Base-by-base conservation (phyloP, 2,888 invertebrate species). In the Pogonocherus hispidulus region DNA sequence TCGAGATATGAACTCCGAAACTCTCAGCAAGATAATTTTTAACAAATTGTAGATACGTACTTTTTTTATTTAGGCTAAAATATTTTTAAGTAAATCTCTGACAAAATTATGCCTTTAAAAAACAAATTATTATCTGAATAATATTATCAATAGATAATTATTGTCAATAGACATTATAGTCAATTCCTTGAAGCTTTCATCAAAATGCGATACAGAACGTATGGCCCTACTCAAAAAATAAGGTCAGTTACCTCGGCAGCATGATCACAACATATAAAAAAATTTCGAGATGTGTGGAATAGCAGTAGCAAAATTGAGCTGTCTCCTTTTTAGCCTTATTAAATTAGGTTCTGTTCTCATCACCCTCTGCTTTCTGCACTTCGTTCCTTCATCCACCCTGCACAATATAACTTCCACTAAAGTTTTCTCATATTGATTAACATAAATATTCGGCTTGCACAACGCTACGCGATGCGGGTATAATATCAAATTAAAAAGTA, bases 341-440 rank as follows among this genome's bases (percentile, higher is more conserved):
- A 79, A 81, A 81, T 81, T 80, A 81, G 79, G 77, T 76, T 78
- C 75, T 74, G 71, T 70, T 75, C 77, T 80, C 80, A 75, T 76
- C 78, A 69, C 75, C 71, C 76, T 72, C 70, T 75, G 71, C 76
- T 72, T 67, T 66, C 76, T 76, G 59, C 76, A 70, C 73, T 74
- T 77, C 73, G 76, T 77, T 76, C 72, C 73, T 71, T 72, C 73
- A 77, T 76, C 76, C 66, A 69, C 72, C 73, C 76, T 76, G 74
- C 75, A 75, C 79, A 77, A 75, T 77, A 78, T 76, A 76, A 78
- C 77, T 80, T 78, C 74, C 74, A 70, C 77, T 75, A 74, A 78
- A 79, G 75, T 78, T 78, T 79, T 73, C 71, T 78, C 73, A 76
- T 79, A 79, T 78, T 81, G 78, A 81, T 80, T 79, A 80, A 79